Conservation (phyloP, 2,888 invertebrate species). For the Pollenia amentaria region DNA sequence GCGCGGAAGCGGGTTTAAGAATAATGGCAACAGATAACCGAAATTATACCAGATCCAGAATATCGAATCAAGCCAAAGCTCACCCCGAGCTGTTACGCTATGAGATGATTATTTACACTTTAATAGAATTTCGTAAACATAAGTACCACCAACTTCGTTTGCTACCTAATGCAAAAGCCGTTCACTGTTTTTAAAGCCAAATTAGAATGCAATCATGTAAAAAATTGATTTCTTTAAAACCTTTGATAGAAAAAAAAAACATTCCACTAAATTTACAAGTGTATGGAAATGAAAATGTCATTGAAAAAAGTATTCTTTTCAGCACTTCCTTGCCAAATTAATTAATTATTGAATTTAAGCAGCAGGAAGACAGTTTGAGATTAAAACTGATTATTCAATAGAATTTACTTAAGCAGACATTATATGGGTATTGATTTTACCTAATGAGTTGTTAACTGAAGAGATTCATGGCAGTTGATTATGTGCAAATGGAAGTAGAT, state of each 20-base stretch:
- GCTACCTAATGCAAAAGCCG: no score
- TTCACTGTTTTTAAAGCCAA: no score
- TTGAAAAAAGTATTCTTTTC: not conserved
- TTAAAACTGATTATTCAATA: not conserved
- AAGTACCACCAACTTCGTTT: no score
- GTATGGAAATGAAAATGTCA: slow-evolving; percentile 10
- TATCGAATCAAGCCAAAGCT: no score
- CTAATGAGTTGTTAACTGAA: slow-evolving; percentile 32
- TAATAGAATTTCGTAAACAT: no score
- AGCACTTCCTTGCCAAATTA: not conserved
- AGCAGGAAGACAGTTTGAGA: not conserved
- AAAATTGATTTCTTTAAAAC: no score
- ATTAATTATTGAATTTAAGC: slow-evolving; percentile 1
- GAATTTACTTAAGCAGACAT: not conserved
- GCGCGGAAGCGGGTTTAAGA: no score
- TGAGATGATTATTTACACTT: no score
- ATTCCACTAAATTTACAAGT: not conserved
- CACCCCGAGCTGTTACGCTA: no score
- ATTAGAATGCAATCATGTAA: no score
- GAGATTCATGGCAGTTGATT: slow-evolving; percentile 18
- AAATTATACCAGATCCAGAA: no score
- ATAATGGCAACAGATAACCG: no score
- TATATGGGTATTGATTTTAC: slow-evolving; percentile 20
- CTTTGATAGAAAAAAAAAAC: not conserved
- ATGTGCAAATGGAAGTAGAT: not conserved